A percentile compares a stretch with the other conserved stretches of the same genome.
These are phyloP conservation scores for Crocuta crocuta DNA, from an alignment of 2,113 vertebrate species.

Conservation along the genomic window DNA sequence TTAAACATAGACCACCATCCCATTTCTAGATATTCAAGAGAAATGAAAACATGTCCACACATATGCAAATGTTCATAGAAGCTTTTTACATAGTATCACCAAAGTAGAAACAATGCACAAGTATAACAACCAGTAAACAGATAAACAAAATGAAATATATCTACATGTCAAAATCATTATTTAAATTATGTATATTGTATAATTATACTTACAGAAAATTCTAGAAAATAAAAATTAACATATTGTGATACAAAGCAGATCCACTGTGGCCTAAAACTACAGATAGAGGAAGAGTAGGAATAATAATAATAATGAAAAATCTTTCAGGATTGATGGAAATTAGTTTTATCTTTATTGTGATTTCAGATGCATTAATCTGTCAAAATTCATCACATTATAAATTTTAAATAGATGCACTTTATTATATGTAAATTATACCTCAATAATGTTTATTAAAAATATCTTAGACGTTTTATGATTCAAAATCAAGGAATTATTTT, in stretches of 20 bases:
- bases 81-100: background rate
- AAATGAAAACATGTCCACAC: background rate
- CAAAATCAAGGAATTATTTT: background rate
- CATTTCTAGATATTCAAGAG: background rate
- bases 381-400: background rate
- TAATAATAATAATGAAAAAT: background rate
- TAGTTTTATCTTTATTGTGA: background rate
- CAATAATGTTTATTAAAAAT: background rate
- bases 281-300: background rate
- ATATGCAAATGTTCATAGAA: background rate
- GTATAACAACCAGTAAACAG: background rate
- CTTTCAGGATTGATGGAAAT: background rate
- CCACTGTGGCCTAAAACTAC: background rate
- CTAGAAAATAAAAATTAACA: background rate
- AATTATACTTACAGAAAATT: background rate
- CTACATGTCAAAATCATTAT: background rate
- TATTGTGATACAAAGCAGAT: background rate
- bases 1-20: background rate
- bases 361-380: background rate
- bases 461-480: background rate
- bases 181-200: background rate
- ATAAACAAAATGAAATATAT: background rate
- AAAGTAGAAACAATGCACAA: background rate
- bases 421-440: background rate
- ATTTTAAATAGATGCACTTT: slow-evolving; percentile 26